Conservation (phyloP, 2,797 vertebrate genomes). For the Oreochromis mossambicus region DNA sequence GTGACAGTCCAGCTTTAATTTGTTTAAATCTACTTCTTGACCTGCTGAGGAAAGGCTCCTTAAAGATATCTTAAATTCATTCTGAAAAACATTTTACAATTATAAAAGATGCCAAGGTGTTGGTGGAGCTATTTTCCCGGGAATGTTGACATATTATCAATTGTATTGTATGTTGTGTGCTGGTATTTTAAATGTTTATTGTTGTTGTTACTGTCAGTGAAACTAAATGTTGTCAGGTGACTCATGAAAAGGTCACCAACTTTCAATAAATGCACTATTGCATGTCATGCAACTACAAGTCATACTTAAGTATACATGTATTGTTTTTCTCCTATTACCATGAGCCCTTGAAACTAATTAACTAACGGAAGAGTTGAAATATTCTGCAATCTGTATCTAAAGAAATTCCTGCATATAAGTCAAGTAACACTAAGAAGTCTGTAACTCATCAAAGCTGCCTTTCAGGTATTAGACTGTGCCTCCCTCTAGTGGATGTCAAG, state of each 20-base stretch:
- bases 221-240: not conserved
- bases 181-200: not conserved
- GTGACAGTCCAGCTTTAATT: not conserved
- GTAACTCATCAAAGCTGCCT: not conserved
- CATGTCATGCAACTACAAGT: not conserved
- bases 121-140: fast-evolving
- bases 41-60: not conserved
- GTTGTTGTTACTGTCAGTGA: not conserved
- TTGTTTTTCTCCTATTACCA: fast-evolving
- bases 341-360: fast-evolving
- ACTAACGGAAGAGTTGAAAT: not conserved
- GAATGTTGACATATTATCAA: not conserved
- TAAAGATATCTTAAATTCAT: not conserved
- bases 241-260: not conserved
- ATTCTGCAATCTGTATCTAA: fast-evolving
- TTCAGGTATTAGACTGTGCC: not conserved
- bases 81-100: not conserved
- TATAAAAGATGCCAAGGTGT: not conserved
- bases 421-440: not conserved
- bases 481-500: constrained; percentile 2
- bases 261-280: not conserved
- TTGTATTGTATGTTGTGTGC: not conserved
- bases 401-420: not conserved
- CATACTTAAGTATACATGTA: fast-evolving
- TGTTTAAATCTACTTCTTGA: not conserved